Percentiles rank a stretch among this genome's conserved stretches.
Conservation (phyloP, 2,113 vertebrate species). For the Piaya cayana region DNA sequence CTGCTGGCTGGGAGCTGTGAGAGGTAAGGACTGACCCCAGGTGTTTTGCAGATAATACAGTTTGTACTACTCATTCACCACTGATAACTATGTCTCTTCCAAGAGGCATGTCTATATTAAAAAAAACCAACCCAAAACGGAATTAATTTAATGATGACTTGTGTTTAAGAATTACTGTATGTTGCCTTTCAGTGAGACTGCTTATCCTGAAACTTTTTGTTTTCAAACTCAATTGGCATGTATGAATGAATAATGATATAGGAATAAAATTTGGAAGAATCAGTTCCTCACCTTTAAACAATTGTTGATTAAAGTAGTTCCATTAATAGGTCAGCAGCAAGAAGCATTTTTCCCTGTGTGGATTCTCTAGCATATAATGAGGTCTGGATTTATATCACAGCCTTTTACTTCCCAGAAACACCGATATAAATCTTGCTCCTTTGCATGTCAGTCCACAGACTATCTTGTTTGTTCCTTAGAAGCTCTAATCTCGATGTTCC, state of each 20-base stretch:
- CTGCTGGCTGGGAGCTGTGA: background rate
- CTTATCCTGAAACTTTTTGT: background rate
- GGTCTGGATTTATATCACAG: background rate
- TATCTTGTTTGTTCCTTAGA: accelerated
- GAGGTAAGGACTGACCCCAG: background rate
- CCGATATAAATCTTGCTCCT: background rate
- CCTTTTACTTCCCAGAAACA: background rate
- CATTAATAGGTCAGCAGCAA: background rate
- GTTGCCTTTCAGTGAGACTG: background rate
- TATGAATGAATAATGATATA: background rate
- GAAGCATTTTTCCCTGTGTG: background rate
- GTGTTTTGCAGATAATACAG: background rate
- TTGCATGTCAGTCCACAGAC: background rate
- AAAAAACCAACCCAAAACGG: accelerated
- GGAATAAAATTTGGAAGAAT: background rate
- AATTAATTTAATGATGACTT: background rate
- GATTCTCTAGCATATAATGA: accelerated
- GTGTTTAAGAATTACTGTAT: background rate
- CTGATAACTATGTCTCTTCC: accelerated
- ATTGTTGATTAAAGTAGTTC: background rate
- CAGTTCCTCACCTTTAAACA: background rate
- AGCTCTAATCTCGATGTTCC: background rate
- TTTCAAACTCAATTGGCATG: background rate
- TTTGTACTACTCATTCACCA: background rate
- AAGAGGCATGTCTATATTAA: accelerated